Conservation (phyloP, 2,888 invertebrate species). For the Mesoligia furuncula region DNA sequence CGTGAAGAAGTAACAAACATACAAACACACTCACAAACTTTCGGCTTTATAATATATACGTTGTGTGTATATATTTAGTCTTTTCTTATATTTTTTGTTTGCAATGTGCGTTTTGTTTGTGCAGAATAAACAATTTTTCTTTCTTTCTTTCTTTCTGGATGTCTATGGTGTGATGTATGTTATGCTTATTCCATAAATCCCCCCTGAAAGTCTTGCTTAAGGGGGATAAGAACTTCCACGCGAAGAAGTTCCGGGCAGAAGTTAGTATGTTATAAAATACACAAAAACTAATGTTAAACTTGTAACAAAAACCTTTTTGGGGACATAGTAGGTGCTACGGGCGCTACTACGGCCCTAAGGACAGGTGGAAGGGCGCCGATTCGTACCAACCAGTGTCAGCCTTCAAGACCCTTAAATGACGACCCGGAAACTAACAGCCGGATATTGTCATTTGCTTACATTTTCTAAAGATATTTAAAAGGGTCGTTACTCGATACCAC, state of each 20-base stretch:
- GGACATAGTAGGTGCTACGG: constrained; percentile 59
- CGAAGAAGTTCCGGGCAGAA: neutral
- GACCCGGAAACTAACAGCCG: constrained; percentile 49
- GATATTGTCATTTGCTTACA: constrained; percentile 40
- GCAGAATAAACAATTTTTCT: too few relatives aligned
- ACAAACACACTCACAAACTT: too few relatives aligned
- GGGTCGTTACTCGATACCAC: neutral
- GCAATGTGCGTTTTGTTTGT: too few relatives aligned
- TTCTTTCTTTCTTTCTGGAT: too few relatives aligned
- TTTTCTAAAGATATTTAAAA: constrained; percentile 33
- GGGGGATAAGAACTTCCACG: neutral
- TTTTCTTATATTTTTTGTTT: too few relatives aligned
- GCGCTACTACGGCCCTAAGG: constrained; percentile 25
- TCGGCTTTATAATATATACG: too few relatives aligned
- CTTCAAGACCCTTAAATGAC: constrained; percentile 63
- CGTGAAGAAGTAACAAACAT: too few relatives aligned
- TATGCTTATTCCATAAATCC: neutral
- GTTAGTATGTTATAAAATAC: neutral
- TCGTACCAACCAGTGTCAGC: constrained; percentile 74
- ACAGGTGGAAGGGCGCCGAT: constrained; percentile 65
- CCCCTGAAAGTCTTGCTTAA: too few relatives aligned
- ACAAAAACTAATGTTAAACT: constrained; percentile 20
- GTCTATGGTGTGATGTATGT: neutral
- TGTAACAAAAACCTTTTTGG: constrained; percentile 59
- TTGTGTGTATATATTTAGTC: too few relatives aligned